Evolutionary conservation across 2,888 invertebrate genomes (phyloP).

Genomic region (Nebria brevicollis): DNA sequence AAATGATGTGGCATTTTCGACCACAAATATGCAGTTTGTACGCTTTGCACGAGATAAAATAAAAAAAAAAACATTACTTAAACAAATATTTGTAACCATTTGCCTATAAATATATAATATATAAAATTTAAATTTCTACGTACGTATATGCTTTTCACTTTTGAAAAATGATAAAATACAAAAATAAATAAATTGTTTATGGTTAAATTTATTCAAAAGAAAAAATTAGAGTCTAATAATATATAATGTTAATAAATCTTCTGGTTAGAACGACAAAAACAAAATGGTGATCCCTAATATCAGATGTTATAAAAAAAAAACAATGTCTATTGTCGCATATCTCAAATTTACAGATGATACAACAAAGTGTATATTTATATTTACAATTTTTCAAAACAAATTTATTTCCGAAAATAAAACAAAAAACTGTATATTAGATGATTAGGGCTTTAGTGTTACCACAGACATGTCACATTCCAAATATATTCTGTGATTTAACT

Average conservation of each 20-base stretch:
- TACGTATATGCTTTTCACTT: conserved; percentile 6
- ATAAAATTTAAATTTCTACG: conserved; percentile 5
- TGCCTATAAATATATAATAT: conserved; percentile 7
- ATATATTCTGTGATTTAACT: conserved; percentile 41
- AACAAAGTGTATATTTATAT: conserved; percentile 26
- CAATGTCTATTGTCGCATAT: conserved; percentile 34
- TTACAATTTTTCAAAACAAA: conserved; percentile 13
- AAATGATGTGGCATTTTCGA: conserved; percentile 17
- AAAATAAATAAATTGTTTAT: not conserved
- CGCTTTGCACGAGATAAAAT: conserved; percentile 8
- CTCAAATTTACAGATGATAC: conserved; percentile 24
- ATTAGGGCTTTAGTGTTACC: conserved; percentile 33
- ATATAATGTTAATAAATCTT: not conserved
- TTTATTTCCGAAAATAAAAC: conserved; percentile 5
- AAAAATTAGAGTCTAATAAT: not conserved
- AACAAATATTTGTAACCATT: conserved; percentile 15
- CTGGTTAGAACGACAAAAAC: conserved; percentile 7
- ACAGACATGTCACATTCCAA: conserved; percentile 37
- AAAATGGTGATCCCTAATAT: conserved; percentile 17
- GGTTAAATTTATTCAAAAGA: not conserved
- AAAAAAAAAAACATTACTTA: conserved; percentile 8
- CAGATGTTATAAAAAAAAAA: conserved; percentile 29
- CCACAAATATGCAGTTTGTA: conserved; percentile 14
- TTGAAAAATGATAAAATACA: conserved; percentile 3
- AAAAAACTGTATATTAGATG: conserved; percentile 17